Evolutionary conservation across 2,113 vertebrate genomes (phyloP).

Genomic region (Malaclemys terrapin): DNA sequence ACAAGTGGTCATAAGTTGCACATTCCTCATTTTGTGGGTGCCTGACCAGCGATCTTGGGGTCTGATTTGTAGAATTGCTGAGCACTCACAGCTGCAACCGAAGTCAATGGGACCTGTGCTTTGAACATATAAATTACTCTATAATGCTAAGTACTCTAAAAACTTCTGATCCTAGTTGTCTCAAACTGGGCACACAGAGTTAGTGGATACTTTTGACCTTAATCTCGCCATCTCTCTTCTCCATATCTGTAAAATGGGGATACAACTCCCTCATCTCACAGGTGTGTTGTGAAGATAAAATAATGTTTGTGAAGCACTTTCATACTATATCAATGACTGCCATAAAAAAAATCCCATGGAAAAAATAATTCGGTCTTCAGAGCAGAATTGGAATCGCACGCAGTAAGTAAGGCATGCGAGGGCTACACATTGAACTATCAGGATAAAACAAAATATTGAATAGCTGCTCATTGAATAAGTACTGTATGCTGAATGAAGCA

Average conservation of each 20-base stretch:
- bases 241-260: rapidly evolving
- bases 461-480: rapidly evolving
- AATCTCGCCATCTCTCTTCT: background rate
- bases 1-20: background rate
- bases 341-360: background rate
- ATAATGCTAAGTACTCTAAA: too few relatives aligned
- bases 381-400: background rate
- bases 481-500: background rate
- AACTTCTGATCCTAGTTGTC: background rate
- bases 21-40: background rate
- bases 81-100: background rate
- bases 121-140: rapidly evolving
- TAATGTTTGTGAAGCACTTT: background rate
- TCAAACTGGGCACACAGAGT: background rate
- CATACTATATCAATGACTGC: background rate
- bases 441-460: background rate
- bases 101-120: background rate
- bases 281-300: background rate
- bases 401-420: background rate
- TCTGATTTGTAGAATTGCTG: background rate
- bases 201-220: background rate
- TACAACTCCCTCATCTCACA: background rate
- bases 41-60: background rate
- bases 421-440: background rate
- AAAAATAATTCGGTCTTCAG: background rate